phyloP scores from a whole-genome alignment of 1,140 invertebrate genomes.

The Pectinophora gossypiella region DNA sequence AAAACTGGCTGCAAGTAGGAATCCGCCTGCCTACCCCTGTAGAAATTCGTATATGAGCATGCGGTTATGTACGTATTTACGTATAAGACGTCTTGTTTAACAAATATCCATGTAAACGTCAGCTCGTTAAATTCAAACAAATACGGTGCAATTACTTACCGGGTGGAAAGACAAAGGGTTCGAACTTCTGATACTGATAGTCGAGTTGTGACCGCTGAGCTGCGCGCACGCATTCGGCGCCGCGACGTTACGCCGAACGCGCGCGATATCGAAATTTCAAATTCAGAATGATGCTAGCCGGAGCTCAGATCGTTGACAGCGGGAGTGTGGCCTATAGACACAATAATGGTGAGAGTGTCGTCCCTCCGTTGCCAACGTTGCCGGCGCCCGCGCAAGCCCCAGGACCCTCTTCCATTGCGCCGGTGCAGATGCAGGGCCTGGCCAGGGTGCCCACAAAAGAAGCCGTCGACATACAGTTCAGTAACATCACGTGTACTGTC shows the following conservation, averaged over 20 bases:
- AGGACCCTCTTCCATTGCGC: not conserved
- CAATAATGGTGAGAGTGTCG: constrained; percentile 7
- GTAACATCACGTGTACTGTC: constrained; percentile 82
- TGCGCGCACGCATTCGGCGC: constrained; percentile 32
- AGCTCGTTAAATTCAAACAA: not conserved
- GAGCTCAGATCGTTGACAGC: constrained; percentile 52
- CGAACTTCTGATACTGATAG: constrained; percentile 1
- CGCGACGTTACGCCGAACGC: constrained; percentile 29
- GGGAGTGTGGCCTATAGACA: constrained; percentile 39
- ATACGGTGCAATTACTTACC: constrained; percentile 1
- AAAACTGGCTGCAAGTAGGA: no score
- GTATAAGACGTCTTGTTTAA: not conserved
- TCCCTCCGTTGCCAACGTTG: not conserved
- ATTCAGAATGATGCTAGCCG: constrained; percentile 58
- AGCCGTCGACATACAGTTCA: constrained; percentile 83
- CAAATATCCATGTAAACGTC: not conserved
- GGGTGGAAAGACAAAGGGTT: not conserved
- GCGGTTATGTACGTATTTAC: no score
- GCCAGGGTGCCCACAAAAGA: constrained; percentile 72
- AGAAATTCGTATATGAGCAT: no score
- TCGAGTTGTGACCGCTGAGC: not conserved
- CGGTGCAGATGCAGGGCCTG: constrained; percentile 27
- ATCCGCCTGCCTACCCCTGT: no score
- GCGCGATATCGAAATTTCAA: constrained; percentile 20
- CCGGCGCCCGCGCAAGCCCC: not conserved